Base-by-base conservation (phyloP, 2,888 invertebrate species). In the Gymnosoma rotundatum region DNA sequence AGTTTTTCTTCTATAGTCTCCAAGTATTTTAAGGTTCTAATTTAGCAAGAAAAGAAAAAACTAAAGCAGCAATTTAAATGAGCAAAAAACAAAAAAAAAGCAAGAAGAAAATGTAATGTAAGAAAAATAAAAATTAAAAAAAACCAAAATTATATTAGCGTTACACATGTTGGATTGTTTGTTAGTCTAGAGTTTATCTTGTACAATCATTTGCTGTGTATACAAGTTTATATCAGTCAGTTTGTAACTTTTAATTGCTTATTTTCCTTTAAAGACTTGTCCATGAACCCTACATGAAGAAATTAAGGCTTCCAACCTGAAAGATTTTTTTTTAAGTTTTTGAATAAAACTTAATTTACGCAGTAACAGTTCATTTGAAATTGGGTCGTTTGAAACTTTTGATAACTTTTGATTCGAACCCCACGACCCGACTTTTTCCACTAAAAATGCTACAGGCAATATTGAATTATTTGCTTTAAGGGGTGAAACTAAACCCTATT, bases 21-120 rank as follows among this genome's bases (percentile, higher is more conserved):
- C 1, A 60, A 64, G 50, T 58, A 42, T 73, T 78, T 74, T 69
- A 76, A 80, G 73, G 80, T 84, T 84, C 81, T 74, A 84, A 84
- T 66, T 78, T 63, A 81, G 42, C 52, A 70, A 69, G 75, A 70
- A 70, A 21, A 32, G 60, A 61, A 54, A 12, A 9, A 32, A 32
- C 32, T 32, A 32, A 32, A 32, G 63, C 3, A 54, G 25, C 45
- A 61, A 58, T 42, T 70, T 63, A 36, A 69, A 42, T 18, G n/a
- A 73, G 8, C 10, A 18, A 18, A 50, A n/a, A 50, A 9, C n/a
- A n/a, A 50, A 50, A 9, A 50, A n/a, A 50, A 6, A 18, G 9
- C 8, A 9, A 52, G 5, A 52, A n/a, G 56, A 72, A 36, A 14
- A 12, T 14, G 60, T 66, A 70, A 56, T 5, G 25, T 2, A 42